A percentile compares a stretch with the other conserved stretches of the same genome.
Conservation (phyloP, 1,140 invertebrate genomes). For the Patella vulgata region DNA sequence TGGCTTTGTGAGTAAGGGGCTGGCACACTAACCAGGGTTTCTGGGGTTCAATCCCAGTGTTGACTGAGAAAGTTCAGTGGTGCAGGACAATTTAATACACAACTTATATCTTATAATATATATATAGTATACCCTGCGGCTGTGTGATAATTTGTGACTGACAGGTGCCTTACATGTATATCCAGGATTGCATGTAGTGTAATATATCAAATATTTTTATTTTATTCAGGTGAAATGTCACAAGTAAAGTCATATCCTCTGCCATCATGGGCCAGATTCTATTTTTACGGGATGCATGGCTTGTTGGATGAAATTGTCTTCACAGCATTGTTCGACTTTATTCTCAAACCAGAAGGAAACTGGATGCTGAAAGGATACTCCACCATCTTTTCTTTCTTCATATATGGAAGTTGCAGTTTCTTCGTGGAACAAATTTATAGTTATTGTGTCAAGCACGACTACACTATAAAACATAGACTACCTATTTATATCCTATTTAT, state of each 20-base stretch:
- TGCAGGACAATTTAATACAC: too few relatives aligned
- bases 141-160: too few relatives aligned
- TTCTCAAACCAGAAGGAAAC: conserved; percentile 61
- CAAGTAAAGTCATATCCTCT: conserved; percentile 17
- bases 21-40: too few relatives aligned
- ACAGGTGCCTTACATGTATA: too few relatives aligned
- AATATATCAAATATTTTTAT: too few relatives aligned
- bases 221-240: too few relatives aligned
- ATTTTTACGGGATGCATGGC: conserved; percentile 70
- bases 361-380: conserved; percentile 66
- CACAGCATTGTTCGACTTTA: conserved; percentile 69
- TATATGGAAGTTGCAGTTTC: conserved; percentile 68
- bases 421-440: conserved; percentile 66
- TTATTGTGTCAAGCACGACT: conserved; percentile 20
- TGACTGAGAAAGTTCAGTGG: too few relatives aligned
- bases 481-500: conserved; percentile 65
- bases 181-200: too few relatives aligned
- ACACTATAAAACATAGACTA: conserved; percentile 46
- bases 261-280: conserved; percentile 58
- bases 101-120: too few relatives aligned
- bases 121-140: too few relatives aligned
- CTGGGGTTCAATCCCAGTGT: too few relatives aligned
- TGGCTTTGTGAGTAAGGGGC: too few relatives aligned
- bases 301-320: conserved; percentile 70
- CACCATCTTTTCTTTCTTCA: conserved; percentile 68